Percentiles rank a stretch among this genome's conserved stretches.
Evolutionary conservation across 2,888 invertebrate species (phyloP).

Genomic region (Pelosia muscerda): DNA sequence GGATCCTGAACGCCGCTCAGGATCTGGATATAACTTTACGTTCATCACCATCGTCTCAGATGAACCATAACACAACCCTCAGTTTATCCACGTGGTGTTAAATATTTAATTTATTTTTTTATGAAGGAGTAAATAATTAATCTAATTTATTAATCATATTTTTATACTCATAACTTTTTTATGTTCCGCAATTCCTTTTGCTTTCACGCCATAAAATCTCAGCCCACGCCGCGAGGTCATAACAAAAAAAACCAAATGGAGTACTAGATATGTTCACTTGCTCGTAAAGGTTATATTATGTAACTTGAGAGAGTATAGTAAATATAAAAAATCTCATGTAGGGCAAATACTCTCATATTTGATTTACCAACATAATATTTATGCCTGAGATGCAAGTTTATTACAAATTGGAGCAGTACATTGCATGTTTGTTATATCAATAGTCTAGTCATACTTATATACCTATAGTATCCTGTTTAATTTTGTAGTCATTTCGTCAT

Average conservation of each 20-base stretch:
- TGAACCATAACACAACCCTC: too few relatives aligned
- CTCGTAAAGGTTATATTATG: not conserved
- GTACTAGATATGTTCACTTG: not conserved
- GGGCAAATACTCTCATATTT: not conserved
- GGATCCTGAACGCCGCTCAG: too few relatives aligned
- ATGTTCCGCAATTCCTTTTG: not conserved
- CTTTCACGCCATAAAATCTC: not conserved
- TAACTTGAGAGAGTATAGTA: not conserved
- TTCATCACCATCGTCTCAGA: too few relatives aligned
- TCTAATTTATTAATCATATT: not conserved
- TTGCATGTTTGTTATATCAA: not conserved
- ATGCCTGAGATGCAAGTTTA: too few relatives aligned
- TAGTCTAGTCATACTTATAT: not conserved
- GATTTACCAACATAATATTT: too few relatives aligned
- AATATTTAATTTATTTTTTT: too few relatives aligned
- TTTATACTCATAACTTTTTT: constrained; percentile 2
- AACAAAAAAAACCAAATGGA: not conserved
- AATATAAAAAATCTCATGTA: not conserved
- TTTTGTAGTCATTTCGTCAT: not conserved
- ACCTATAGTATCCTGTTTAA: too few relatives aligned
- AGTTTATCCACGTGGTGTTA: too few relatives aligned
- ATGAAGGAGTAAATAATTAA: not conserved
- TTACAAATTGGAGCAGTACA: not conserved
- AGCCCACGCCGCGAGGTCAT: not conserved
- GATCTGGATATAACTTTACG: too few relatives aligned